A percentile compares a stretch with the other conserved stretches of the same genome.
Conservation (phyloP, 2,113 vertebrate genomes). For the Cnemophilus loriae region DNA sequence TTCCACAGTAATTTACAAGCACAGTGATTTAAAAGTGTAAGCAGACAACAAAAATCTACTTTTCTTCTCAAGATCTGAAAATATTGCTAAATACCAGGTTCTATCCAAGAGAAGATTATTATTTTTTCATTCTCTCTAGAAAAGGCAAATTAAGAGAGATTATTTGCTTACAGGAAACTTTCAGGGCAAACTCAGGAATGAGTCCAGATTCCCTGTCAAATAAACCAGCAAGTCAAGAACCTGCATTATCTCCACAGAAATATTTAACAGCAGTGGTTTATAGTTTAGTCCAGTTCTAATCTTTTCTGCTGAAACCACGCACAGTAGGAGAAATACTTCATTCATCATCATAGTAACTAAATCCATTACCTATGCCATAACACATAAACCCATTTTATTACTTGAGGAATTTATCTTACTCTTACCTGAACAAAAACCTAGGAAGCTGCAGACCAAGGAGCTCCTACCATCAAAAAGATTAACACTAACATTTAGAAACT, state of each 20-base stretch:
- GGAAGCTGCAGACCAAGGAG: neutral
- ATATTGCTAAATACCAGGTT: neutral
- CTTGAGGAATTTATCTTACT: neutral
- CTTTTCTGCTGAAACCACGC: neutral
- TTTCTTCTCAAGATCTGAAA: neutral
- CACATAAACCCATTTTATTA: neutral
- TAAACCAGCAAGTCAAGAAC: neutral
- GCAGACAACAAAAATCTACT: neutral
- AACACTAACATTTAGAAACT: conserved; percentile 70
- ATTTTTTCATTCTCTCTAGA: neutral
- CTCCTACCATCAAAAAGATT: conserved; percentile 49
- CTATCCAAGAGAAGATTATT: neutral
- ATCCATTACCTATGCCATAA: neutral
- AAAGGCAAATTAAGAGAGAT: neutral
- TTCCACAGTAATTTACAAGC: neutral
- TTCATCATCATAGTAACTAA: neutral
- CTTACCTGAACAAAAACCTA: neutral
- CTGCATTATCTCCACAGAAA: neutral
- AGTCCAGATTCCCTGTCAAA: neutral
- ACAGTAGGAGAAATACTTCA: neutral
- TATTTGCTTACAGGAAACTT: neutral
- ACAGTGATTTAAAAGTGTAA: neutral
- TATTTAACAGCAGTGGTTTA: neutral
- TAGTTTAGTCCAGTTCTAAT: neutral
- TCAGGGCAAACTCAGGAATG: neutral